Percentiles rank a stretch among this genome's conserved stretches.
These are phyloP conservation scores for Microtus richardsoni DNA, from an alignment of 2,113 vertebrate species.

Conservation along the genomic window DNA sequence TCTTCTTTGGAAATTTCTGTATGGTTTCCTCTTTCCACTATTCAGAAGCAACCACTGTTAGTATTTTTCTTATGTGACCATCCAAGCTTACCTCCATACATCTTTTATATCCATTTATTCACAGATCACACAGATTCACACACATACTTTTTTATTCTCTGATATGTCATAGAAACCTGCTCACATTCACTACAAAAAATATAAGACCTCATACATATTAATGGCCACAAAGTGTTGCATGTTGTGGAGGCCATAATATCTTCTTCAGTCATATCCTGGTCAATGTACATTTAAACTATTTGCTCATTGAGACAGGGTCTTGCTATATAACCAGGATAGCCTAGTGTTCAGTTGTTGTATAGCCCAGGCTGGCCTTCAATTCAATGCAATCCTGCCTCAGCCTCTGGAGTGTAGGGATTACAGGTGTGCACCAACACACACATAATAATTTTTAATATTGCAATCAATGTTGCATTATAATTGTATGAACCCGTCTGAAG, in stretches of 20 bases:
- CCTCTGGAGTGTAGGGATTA: background rate
- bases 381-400: background rate
- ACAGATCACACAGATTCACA: conserved; percentile 27
- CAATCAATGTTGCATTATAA: background rate
- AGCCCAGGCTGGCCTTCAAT: background rate
- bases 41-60: conserved; percentile 14
- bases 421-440: background rate
- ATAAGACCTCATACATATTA: background rate
- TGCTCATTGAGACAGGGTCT: background rate
- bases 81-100: conserved; percentile 13
- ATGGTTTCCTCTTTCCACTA: conserved; percentile 32
- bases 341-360: background rate
- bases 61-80: conserved; percentile 20
- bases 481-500: conserved; percentile 4
- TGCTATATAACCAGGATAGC: background rate
- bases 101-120: background rate
- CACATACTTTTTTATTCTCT: conserved; percentile 1
- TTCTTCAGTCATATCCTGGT: conserved; percentile 26
- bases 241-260: conserved; percentile 6
- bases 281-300: conserved; percentile 40
- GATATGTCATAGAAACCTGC: conserved; percentile 36
- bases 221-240: background rate
- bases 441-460: conserved; percentile 28
- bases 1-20: conserved; percentile 33
- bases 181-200: conserved; percentile 20